Evolutionary conservation across 2,888 invertebrate genomes (phyloP).

Genomic region (Tineola bisselliella): DNA sequence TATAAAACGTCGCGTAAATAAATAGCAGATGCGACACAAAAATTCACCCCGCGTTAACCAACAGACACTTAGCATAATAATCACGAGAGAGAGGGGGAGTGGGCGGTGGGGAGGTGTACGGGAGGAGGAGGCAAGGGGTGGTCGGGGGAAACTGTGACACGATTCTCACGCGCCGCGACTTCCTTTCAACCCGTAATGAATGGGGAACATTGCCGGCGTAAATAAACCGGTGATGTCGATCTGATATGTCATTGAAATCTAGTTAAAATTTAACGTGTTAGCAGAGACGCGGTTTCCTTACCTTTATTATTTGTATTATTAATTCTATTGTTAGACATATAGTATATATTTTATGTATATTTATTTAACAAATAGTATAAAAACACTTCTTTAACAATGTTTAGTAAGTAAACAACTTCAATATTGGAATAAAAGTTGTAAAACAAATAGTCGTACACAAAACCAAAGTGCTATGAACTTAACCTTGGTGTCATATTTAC

Average conservation of each 20-base stretch:
- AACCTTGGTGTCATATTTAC: too few species aligned
- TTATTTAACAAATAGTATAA: too few species aligned
- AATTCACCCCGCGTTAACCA: constrained; percentile 57
- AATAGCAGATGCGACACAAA: constrained; percentile 66
- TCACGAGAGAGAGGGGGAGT: constrained; percentile 38
- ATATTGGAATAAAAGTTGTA: too few species aligned
- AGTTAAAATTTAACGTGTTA: constrained; percentile 25
- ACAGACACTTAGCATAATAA: constrained; percentile 66
- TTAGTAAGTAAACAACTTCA: too few species aligned
- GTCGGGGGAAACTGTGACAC: constrained; percentile 42
- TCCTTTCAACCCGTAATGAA: constrained; percentile 62
- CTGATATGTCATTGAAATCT: constrained; percentile 37
- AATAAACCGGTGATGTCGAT: constrained; percentile 37
- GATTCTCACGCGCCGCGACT: constrained; percentile 62
- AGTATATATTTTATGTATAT: too few species aligned
- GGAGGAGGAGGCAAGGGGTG: constrained; percentile 23
- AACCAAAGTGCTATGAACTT: too few species aligned
- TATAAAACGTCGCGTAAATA: constrained; percentile 63
- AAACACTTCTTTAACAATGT: too few species aligned
- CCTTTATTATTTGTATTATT: not conserved
- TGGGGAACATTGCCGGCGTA: constrained; percentile 41
- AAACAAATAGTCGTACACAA: too few species aligned
- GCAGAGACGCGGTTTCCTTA: constrained; percentile 18
- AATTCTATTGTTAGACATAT: too few species aligned
- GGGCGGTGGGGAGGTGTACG: constrained; percentile 22